Conservation (phyloP, 2,797 vertebrate species). For the Cyprinella venusta region DNA sequence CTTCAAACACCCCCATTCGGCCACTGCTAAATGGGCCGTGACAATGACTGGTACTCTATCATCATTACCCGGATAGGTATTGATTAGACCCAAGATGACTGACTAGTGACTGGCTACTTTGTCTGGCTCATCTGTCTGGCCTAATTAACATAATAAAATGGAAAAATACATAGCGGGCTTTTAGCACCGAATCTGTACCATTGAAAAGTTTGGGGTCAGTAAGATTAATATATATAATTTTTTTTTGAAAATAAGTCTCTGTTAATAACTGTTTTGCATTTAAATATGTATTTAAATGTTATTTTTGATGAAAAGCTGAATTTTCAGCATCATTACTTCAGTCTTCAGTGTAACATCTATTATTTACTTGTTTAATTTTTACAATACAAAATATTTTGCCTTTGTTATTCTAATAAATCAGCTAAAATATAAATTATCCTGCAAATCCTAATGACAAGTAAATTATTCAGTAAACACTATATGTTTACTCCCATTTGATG, state of each 20-base stretch:
- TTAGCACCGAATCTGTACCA: background rate
- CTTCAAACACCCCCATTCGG: conserved; percentile 16
- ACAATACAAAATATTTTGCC: background rate
- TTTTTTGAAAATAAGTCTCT: too few species aligned
- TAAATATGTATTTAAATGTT: background rate
- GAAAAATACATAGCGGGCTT: background rate
- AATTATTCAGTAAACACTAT: background rate
- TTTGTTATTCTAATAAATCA: background rate
- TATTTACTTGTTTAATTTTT: too few species aligned
- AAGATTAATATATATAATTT: too few species aligned
- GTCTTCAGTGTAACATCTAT: background rate
- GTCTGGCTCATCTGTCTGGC: conserved; percentile 17
- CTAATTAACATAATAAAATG: background rate
- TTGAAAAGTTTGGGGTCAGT: background rate
- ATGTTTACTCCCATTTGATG: background rate
- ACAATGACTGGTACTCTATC: conserved; percentile 47
- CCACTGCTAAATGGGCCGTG: conserved; percentile 34
- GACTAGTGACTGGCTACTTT: conserved; percentile 38
- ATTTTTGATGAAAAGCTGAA: background rate
- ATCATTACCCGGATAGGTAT: conserved; percentile 42
- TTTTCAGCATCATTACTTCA: background rate
- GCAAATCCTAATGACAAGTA: background rate
- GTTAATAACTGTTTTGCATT: background rate
- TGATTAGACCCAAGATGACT: conserved; percentile 48
- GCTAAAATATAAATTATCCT: background rate